Base-by-base conservation (phyloP, 2,113 vertebrate species). In the Phalacrocorax aristotelis region DNA sequence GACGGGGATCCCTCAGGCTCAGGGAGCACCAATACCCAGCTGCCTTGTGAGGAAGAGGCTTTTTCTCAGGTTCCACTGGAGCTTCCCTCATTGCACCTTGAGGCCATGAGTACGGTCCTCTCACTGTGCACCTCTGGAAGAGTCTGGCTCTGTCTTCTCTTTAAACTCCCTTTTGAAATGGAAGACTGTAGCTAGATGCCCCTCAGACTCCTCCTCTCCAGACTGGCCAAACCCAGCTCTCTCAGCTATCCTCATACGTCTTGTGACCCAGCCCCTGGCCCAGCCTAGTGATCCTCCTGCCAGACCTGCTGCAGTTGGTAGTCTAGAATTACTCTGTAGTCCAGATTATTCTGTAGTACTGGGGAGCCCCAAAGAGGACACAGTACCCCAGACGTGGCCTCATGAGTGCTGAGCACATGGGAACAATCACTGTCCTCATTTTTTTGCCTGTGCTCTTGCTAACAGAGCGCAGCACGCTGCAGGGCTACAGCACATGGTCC, bases 341-440 rank as follows among this genome's bases (percentile, higher is more conserved):
- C 38, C 38, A 38, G 38, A 38, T 38, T 38, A 38, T 13, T 61
- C 72, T 49, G 34, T 26, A 65, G 76, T 1, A 26, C 44, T 48
- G 78, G 26, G 58, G 48, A 94, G 46, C 20, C 40, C 40, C 83
- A 40, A 13, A 9, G 36, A 3, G 18, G 30, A 58, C 2, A 9
- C 15, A 32, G 36, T 16, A 36, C 8, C 40, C 46, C 29, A 46
- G 54, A 18, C 10, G 55, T 22, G 51, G 36, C 52, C 34, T 58
- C 3, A 6, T 2, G 12, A 57, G 20, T 57, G 51, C 55, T 0
- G 0, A 82, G n/a, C 34, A 78, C 40, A 66, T 29, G 22, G 69
- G 22, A 74, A 85, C 51, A 69, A 68, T 15, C 25, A 32, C 40
- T 22, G 15, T 51, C 36, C 65, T 71, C 51, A 21, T 0, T 15